Conservation (phyloP, 2,888 invertebrate genomes). For the Tinea pellionella region DNA sequence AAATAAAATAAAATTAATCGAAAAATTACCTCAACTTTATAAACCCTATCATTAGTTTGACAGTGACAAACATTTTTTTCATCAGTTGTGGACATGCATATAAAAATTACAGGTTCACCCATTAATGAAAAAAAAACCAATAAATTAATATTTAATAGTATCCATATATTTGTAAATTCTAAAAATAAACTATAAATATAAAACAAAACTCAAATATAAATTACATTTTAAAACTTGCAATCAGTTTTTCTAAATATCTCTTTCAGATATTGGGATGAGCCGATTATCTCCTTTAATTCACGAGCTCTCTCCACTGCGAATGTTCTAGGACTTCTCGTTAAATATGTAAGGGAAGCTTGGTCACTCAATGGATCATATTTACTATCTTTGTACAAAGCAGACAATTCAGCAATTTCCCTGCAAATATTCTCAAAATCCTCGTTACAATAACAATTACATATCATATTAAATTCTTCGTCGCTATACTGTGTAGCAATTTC, state of each 20-base stretch:
- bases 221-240: neutral
- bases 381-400: neutral
- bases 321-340: neutral
- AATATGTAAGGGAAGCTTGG: neutral
- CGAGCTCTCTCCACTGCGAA: neutral
- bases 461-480: slow-evolving; percentile 33
- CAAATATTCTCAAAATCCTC: slow-evolving; percentile 22
- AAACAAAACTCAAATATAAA: neutral
- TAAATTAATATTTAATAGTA: neutral
- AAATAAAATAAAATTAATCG: neutral
- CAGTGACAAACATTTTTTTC: too few species aligned
- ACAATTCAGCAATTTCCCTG: neutral
- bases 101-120: too few species aligned
- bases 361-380: slow-evolving; percentile 6
- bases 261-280: neutral
- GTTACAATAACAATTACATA: slow-evolving; percentile 46
- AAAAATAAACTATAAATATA: neutral
- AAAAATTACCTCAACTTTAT: neutral
- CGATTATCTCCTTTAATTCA: neutral
- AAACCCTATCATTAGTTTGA: neutral
- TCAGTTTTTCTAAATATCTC: neutral
- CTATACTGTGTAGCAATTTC: slow-evolving; percentile 37
- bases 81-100: too few species aligned
- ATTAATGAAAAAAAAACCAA: neutral
- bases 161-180: neutral